Percentiles rank a stretch among this genome's conserved stretches.
Evolutionary conservation across 2,113 vertebrate genomes (phyloP).

Genomic region (Hydrochoerus hydrochaeris): DNA sequence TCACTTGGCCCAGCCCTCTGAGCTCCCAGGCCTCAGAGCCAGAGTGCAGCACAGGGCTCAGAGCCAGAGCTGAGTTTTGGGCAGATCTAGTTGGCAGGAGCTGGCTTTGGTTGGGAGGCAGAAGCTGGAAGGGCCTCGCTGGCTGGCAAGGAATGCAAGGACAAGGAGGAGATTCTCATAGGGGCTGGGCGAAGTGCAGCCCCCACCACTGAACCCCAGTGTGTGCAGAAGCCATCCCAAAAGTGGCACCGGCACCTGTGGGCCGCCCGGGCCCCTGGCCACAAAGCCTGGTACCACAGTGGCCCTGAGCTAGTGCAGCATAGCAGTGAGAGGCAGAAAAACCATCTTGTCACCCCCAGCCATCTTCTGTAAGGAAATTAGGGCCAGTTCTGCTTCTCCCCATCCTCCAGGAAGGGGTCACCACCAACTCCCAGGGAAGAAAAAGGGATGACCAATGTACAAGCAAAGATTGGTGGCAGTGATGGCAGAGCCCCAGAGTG

Average conservation of each 20-base stretch:
- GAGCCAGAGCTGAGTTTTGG: background rate
- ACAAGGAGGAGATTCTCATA: background rate
- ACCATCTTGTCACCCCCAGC: fast-evolving
- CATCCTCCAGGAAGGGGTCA: background rate
- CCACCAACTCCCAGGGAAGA: background rate
- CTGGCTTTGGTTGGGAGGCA: background rate
- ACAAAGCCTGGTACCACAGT: fast-evolving
- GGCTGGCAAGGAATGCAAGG: no score
- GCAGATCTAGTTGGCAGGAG: no score
- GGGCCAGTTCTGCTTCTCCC: background rate
- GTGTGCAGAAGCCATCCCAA: fast-evolving
- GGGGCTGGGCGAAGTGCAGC: background rate
- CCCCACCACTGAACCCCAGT: fast-evolving
- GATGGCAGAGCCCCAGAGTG: no score
- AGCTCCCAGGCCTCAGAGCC: background rate
- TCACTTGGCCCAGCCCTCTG: background rate
- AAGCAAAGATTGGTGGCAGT: fast-evolving
- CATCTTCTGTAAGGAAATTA: background rate
- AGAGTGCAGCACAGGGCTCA: background rate
- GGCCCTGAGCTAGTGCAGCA: no score
- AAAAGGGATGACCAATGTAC: fast-evolving
- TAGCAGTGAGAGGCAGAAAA: no score
- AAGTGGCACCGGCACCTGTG: no score
- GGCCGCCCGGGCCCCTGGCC: background rate
- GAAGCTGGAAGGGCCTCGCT: background rate